Percentiles rank a stretch among this genome's conserved stretches.
phyloP scores from a whole-genome alignment of 2,888 invertebrate genomes.

The Tetragonula carbonaria region DNA sequence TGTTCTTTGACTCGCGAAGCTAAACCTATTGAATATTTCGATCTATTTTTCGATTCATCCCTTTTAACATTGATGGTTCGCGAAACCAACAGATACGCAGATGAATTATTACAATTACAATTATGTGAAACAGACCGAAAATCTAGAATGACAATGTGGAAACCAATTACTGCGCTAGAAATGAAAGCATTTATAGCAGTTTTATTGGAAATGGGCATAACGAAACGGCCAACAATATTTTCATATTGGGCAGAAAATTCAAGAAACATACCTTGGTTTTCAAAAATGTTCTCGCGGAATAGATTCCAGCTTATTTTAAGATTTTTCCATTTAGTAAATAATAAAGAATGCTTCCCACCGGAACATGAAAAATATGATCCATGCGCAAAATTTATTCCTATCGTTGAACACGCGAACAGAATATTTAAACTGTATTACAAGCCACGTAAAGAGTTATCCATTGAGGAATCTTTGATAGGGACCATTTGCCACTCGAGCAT shows the following conservation, averaged over 20 bases:
- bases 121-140: neutral
- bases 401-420: constrained; percentile 7
- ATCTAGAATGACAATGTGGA: neutral
- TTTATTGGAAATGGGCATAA: neutral
- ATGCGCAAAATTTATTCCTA: constrained; percentile 7
- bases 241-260: neutral
- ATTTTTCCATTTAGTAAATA: constrained; percentile 5
- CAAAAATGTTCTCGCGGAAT: constrained; percentile 16
- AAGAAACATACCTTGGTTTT: neutral
- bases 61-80: constrained; percentile 22
- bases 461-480: neutral
- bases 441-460: constrained; percentile 12
- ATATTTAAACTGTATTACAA: constrained; percentile 12
- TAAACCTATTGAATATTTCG: constrained; percentile 39
- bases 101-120: constrained; percentile 4
- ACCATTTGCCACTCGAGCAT: neutral
- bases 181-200: constrained; percentile 6
- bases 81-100: constrained; percentile 29
- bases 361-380: constrained; percentile 1
- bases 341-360: neutral
- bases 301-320: constrained; percentile 11
- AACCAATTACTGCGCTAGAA: neutral
- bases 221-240: neutral
- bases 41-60: constrained; percentile 25
- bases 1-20: constrained; percentile 9